A percentile compares a stretch with the other conserved stretches of the same genome.
These are phyloP conservation scores for Nomada fucata DNA, from an alignment of 2,888 invertebrate species.

Conservation along the genomic window DNA sequence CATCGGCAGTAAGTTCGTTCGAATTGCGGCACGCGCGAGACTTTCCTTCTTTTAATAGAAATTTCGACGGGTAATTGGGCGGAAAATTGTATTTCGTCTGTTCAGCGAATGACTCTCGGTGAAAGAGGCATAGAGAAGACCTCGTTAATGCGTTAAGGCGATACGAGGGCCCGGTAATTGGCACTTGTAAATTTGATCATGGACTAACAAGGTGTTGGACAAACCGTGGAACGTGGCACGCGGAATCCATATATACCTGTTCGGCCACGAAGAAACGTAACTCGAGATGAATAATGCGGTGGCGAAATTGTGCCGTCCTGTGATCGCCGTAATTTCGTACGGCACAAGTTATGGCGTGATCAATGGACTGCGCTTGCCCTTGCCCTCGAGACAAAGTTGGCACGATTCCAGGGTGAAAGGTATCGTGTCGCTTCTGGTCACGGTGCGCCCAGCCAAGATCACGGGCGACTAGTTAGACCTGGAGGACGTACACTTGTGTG, in stretches of 20 bases:
- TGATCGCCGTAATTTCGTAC: not conserved
- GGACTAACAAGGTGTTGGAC: not conserved
- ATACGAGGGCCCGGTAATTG: conserved; percentile 29
- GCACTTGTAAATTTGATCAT: conserved; percentile 49
- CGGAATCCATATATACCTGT: not conserved
- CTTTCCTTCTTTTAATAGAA: too few relatives aligned
- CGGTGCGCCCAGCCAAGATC: conserved; percentile 63
- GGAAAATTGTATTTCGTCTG: too few relatives aligned
- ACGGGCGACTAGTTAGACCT: conserved; percentile 51
- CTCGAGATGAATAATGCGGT: not conserved
- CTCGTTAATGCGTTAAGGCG: conserved; percentile 31
- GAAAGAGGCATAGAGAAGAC: not conserved
- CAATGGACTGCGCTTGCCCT: conserved; percentile 61
- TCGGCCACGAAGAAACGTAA: not conserved
- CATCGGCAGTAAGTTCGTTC: too few relatives aligned
- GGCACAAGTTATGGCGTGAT: conserved; percentile 39
- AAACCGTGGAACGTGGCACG: not conserved
- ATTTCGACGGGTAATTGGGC: too few relatives aligned
- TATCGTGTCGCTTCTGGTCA: conserved; percentile 47
- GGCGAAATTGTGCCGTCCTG: not conserved
- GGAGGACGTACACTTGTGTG: conserved; percentile 21
- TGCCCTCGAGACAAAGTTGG: conserved; percentile 68
- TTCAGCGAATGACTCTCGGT: too few relatives aligned
- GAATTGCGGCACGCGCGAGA: too few relatives aligned
- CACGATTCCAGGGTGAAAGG: conserved; percentile 68